phyloP scores from a whole-genome alignment of 2,888 invertebrate genomes.

The Osedax frankpressi region DNA sequence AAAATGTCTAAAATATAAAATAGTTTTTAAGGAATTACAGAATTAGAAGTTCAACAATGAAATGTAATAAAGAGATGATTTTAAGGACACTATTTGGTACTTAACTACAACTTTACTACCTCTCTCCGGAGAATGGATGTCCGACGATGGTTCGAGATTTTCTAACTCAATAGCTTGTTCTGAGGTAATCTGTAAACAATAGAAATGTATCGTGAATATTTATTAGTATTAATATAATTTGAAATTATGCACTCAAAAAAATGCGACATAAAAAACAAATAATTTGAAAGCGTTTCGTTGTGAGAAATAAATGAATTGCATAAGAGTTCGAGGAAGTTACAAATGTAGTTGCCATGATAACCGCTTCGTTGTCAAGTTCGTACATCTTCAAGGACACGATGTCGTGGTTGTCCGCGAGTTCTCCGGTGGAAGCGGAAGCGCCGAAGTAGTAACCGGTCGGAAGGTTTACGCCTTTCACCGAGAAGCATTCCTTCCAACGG shows the following conservation, averaged over 20 bases:
- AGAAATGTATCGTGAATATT: not conserved
- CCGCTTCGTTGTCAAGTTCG: constrained; percentile 62
- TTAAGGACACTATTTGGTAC: no score
- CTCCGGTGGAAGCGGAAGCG: constrained; percentile 86
- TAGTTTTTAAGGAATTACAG: no score
- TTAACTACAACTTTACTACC: no score
- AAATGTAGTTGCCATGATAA: constrained; percentile 27
- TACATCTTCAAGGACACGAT: constrained; percentile 78
- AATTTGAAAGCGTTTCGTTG: no score
- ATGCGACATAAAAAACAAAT: no score
- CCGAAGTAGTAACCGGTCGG: constrained; percentile 93
- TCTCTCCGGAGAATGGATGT: constrained; percentile 43
- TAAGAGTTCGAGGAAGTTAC: not conserved
- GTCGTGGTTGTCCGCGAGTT: constrained; percentile 86
- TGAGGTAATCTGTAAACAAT: not conserved
- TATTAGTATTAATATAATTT: no score
- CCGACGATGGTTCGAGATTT: not conserved
- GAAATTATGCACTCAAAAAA: no score
- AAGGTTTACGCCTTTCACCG: constrained; percentile 71
- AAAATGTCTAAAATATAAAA: no score
- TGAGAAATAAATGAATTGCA: not conserved
- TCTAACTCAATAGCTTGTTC: not conserved
- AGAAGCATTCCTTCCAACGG: constrained; percentile 84
- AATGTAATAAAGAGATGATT: not conserved
- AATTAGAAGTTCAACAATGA: not conserved